Evolutionary conservation across 2,888 invertebrate genomes (phyloP).

Genomic region (Orthonevra nobilis): DNA sequence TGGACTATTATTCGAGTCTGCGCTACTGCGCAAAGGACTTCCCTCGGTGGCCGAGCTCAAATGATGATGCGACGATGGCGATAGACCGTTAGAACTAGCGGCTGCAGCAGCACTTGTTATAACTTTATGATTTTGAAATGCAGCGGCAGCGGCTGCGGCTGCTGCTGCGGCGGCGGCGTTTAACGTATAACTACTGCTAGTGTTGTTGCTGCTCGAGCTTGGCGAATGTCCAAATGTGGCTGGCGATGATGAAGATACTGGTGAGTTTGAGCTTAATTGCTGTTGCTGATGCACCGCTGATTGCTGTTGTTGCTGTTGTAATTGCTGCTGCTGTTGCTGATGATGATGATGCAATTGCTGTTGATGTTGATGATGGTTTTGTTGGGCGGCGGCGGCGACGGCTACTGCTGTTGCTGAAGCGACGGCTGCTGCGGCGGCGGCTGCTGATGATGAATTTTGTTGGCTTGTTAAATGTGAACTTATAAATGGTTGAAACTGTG

Average conservation of each 20-base stretch:
- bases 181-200: conserved; percentile 68
- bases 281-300: conserved; percentile 70
- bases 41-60: conserved; percentile 82
- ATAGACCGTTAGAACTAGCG: conserved; percentile 75
- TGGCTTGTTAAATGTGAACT: conserved; percentile 81
- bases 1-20: conserved; percentile 82
- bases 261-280: conserved; percentile 77
- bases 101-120: conserved; percentile 76
- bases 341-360: conserved; percentile 82
- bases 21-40: conserved; percentile 83
- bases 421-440: conserved; percentile 83
- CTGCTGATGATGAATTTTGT: conserved; percentile 85
- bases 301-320: conserved; percentile 71
- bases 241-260: conserved; percentile 78
- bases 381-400: conserved; percentile 74
- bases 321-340: conserved; percentile 72
- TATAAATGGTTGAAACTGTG: conserved; percentile 84
- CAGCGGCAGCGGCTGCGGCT: conserved; percentile 76
- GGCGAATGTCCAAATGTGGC: conserved; percentile 71
- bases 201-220: conserved; percentile 73
- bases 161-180: conserved; percentile 72
- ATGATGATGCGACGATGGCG: conserved; percentile 61
- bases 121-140: conserved; percentile 71
- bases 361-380: conserved; percentile 73
- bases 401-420: conserved; percentile 76